A percentile compares a stretch with the other conserved stretches of the same genome.
These are phyloP conservation scores for Puffinus mauretanicus DNA, from an alignment of 2,113 vertebrate genomes.

Conservation along the genomic window DNA sequence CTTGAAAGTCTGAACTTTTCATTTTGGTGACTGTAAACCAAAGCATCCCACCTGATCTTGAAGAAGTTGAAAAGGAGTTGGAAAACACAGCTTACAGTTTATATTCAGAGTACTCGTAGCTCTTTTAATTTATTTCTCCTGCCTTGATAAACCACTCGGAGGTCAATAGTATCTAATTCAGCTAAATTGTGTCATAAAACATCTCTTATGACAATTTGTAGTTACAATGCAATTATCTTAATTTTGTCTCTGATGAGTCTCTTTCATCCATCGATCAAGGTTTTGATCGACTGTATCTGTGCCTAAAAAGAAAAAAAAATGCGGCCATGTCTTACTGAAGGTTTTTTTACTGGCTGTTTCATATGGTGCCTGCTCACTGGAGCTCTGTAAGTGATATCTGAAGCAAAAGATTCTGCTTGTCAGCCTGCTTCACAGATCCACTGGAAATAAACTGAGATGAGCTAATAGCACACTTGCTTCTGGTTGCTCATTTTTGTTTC, in stretches of 20 bases:
- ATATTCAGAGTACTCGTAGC: not conserved
- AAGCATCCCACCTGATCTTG: not conserved
- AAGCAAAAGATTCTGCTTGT: conserved; percentile 48
- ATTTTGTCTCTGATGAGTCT: conserved; percentile 27
- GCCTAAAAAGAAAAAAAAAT: not conserved
- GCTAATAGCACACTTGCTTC: conserved; percentile 58
- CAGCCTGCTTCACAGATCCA: conserved; percentile 49
- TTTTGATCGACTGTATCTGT: not conserved
- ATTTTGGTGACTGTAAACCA: not conserved
- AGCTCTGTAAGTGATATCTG: conserved; percentile 29
- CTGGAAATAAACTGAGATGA: conserved; percentile 64
- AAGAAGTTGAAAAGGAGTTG: not conserved
- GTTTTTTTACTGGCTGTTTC: conserved; percentile 29
- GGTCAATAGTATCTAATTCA: conserved; percentile 33
- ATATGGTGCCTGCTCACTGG: not conserved
- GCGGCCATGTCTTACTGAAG: not conserved
- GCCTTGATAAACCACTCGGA: not conserved
- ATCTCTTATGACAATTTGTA: conserved; percentile 11
- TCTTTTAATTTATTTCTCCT: conserved; percentile 10
- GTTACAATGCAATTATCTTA: conserved; percentile 39
- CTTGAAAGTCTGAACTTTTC: not conserved
- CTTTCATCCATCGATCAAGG: not conserved
- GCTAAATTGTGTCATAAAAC: not conserved
- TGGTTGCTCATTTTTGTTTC: conserved; percentile 64
- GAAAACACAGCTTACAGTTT: not conserved